Percentiles rank a stretch among this genome's conserved stretches.
phyloP scores from a whole-genome alignment of 2,113 vertebrate species.

The Forbesichthys agassizii region DNA sequence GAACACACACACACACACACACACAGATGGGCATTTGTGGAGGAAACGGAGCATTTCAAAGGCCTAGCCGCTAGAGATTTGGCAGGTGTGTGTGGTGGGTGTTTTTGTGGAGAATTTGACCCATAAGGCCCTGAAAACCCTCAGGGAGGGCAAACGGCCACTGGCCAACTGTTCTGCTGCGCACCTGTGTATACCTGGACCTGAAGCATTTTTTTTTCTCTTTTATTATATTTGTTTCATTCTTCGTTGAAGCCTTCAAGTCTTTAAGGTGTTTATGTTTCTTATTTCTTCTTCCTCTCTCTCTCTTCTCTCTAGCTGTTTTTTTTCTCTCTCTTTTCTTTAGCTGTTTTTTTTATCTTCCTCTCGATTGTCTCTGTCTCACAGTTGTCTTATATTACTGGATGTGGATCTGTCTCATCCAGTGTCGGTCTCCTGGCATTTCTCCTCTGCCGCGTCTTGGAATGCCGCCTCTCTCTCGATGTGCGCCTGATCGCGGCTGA shows the following conservation, averaged over 20 bases:
- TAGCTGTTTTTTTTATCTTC: not conserved
- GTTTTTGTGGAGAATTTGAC: not conserved
- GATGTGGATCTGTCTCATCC: not conserved
- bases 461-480: conserved; percentile 7
- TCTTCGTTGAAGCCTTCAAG: not conserved
- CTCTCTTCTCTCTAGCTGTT: not conserved
- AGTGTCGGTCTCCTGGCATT: not conserved
- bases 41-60: not conserved
- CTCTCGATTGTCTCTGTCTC: not conserved
- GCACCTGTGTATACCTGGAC: not conserved
- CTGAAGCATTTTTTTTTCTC: too few relatives aligned
- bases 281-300: not conserved
- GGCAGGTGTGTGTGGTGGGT: not conserved
- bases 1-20: not conserved
- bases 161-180: not conserved
- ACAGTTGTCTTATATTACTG: not conserved
- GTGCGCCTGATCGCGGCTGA: not conserved
- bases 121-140: not conserved
- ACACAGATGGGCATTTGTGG: not conserved
- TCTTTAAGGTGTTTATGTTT: not conserved
- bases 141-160: not conserved
- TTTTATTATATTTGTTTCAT: not conserved
- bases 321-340: not conserved
- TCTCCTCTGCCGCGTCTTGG: not conserved
- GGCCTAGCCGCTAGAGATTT: not conserved